Evolutionary conservation across 2,888 invertebrate genomes (phyloP).

Genomic region (Saturnia pavonia): DNA sequence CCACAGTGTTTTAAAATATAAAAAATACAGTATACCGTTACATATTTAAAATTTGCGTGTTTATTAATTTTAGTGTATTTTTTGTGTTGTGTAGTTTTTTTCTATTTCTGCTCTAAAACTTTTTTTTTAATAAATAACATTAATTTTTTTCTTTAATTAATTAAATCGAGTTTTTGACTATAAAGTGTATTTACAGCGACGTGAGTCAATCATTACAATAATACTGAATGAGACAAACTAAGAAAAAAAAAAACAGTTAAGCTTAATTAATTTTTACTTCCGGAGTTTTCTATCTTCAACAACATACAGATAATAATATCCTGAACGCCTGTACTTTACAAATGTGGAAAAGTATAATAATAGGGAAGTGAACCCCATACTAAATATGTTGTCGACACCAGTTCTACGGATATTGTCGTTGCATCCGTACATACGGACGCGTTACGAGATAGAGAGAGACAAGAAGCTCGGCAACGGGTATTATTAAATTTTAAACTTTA

Average conservation of each 20-base stretch:
- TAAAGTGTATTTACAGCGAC: neutral
- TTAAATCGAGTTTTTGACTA: neutral
- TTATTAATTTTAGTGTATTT: too few species aligned
- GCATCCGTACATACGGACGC: conserved; percentile 67
- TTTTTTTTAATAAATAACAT: too few species aligned
- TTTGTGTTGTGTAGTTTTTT: neutral
- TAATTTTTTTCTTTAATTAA: too few species aligned
- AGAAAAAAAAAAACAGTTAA: neutral
- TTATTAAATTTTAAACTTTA: neutral
- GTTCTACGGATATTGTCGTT: conserved; percentile 34
- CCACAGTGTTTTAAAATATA: neutral
- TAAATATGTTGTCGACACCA: conserved; percentile 20
- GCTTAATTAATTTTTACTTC: neutral
- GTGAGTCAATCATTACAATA: neutral
- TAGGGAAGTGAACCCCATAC: conserved; percentile 6
- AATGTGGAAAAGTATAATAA: neutral
- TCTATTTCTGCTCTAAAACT: neutral
- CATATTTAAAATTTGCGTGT: neutral
- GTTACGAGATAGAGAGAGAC: conserved; percentile 51
- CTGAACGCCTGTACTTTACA: neutral
- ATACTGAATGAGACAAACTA: neutral
- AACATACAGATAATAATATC: too few species aligned
- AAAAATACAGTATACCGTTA: neutral
- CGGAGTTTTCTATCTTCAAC: neutral
- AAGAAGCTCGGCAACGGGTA: conserved; percentile 18